These are phyloP conservation scores for Yponomeuta sedellus DNA, from an alignment of 2,888 invertebrate species.

Conservation along the genomic window DNA sequence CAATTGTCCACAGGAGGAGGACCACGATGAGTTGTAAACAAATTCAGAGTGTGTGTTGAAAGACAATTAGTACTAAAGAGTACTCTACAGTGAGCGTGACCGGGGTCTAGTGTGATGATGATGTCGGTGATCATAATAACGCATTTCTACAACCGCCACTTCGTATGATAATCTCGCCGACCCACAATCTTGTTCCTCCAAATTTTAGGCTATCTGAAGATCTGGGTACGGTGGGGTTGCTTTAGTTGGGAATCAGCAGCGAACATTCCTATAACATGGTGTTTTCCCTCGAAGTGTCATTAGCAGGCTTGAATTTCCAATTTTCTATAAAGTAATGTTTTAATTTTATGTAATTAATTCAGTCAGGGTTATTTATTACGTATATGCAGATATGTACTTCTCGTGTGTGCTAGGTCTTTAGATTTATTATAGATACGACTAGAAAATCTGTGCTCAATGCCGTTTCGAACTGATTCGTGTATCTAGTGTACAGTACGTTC, in stretches of 20 bases:
- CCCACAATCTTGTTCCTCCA: not conserved
- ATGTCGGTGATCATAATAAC: not conserved
- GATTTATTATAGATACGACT: not conserved
- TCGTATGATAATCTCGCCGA: not conserved
- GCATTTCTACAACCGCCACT: constrained; percentile 12
- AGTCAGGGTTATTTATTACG: constrained; percentile 1
- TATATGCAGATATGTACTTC: not conserved
- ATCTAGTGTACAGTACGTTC: constrained; percentile 18
- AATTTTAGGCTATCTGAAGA: not conserved
- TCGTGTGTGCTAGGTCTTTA: constrained; percentile 7
- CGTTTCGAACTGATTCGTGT: constrained; percentile 8
- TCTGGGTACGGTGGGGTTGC: not conserved
- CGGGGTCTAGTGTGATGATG: constrained; percentile 14
- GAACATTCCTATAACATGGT: not conserved
- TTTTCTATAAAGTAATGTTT: constrained; percentile 7
- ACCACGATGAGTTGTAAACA: constrained; percentile 68
- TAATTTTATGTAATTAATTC: constrained; percentile 7
- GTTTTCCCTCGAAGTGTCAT: not conserved
- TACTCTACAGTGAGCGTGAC: constrained; percentile 31
- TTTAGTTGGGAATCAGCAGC: not conserved
- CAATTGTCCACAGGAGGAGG: constrained; percentile 64
- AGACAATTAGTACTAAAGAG: constrained; percentile 54
- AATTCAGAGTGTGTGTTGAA: constrained; percentile 38
- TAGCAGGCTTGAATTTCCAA: not conserved
- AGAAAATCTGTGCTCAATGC: not conserved